Base-by-base conservation (phyloP, 2,888 invertebrate genomes). In the Limulus polyphemus region DNA sequence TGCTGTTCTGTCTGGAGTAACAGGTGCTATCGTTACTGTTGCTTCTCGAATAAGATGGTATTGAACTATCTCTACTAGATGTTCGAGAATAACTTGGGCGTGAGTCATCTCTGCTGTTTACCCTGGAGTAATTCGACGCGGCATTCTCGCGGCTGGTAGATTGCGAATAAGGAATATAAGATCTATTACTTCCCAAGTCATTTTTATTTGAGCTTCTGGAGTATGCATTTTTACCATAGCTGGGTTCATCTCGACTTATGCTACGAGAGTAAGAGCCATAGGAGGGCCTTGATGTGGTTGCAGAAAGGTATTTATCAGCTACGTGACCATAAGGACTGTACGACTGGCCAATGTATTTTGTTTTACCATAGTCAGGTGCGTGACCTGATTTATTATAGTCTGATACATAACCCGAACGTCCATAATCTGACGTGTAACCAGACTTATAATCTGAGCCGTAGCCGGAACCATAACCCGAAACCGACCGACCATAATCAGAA, bases 361-460 rank as follows among this genome's bases (percentile, higher is more conserved):
- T 60, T n/a, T 60, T 55, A 47, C 59, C 60, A 14, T 65, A 66
- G 48, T 69, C 69, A 2, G 69, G 68, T 0, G 64, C 62, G 58
- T 69, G 68, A 0, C 68, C 68, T 10, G 63, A 56, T 49, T 61
- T 51, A 57, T 51, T 64, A 11, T 61, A 59, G 57, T 64, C 65
- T 7, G 67, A 67, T 1, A 61, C 46, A 47, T 67, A 64, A 4
- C 67, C 66, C 2, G 66, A 66, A 55, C 62, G 62, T 11, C 62
- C 60, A 14, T 64, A 67, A 58, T 68, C 68, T 11, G 68, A 68
- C 1, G 65, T 59, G 57, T 68, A 64, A 10, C 68, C 66, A 2
- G 66, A 62, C 52, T 65, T 67, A 47, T 67, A 65, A 52, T 67
- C 67, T 3, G 67, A 67, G 10, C 65, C 65, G 57, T 67, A 67